Base-by-base conservation (phyloP, 2,888 invertebrate species). In the Dascillus cervinus region DNA sequence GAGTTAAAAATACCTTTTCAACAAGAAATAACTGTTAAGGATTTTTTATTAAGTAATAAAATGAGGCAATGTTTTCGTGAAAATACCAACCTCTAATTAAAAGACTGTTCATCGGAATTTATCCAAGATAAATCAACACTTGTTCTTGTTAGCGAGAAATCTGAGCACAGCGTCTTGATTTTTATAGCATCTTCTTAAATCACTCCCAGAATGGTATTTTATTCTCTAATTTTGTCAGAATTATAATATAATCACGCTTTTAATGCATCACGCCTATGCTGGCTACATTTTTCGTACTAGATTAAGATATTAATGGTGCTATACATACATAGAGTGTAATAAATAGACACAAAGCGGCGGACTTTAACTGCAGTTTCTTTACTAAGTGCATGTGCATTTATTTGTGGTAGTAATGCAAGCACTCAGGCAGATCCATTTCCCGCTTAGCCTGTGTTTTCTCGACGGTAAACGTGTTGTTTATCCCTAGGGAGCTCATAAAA, bases 401-500 rank as follows among this genome's bases (percentile, higher is more conserved):
- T 28, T 27, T 26, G 8, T 3, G 9, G 33, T 26, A 33, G 24
- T 26, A 34, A 43, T 41, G 34, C 37, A 30, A 26, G 30, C 33
- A 32, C 41, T 37, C 26, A 22, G 23, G 26, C 38, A 30, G 29
- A 21, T 29, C 41, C 35, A 42, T 43, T 44, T 49, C 43, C 37
- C 44, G 45, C 46, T 46, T 49, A 50, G 49, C 46, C 50, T 47
- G 55, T 52, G 47, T 52, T 53, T 52, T 49, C 52, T 44, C 43
- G 46, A 40, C 51, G 53, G 59, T 56, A 57, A 62, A 58, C 59
- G 60, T 53, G 56, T 58, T 63, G 62, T 62, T 62, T 60, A 62
- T 66, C 66, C 65, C 65, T 39, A 28, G 63, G 61, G 66, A 60
- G 52, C 62, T 62, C 66, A 60, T 68, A 67, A 68, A 69, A 66